Base-by-base conservation (phyloP, 2,888 invertebrate genomes). In the Caenorhabditis virilis region DNA sequence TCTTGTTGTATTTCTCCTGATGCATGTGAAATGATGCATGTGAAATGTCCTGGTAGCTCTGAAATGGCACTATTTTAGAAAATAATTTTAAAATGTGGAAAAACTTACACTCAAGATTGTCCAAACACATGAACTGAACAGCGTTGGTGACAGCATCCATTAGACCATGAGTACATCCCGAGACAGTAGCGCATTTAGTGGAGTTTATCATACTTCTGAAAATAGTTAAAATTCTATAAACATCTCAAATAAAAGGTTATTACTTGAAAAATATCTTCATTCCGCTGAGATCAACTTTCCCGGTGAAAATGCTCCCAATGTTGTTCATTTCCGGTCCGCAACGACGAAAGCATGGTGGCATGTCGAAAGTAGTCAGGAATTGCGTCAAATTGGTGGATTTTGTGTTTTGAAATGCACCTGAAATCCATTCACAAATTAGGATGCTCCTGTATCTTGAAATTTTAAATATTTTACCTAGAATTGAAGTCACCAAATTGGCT, bases 111-210 rank as follows among this genome's bases (percentile, higher is more conserved):
- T 64, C 55, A 23, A 64, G 18, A 22, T 59, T 64, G 13, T 59
- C 55, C 30, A 59, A 38, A 30, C 64, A 64, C 36, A 64, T 48
- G 23, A 64, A 58, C 25, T 59, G 59, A 16, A 59, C 55, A 18
- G 64, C 55, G 26, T 59, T 58, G 0, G 54, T 49, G 9, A 59
- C 20, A 2, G 59, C 55, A n/a, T 56, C 64, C 7, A 59, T 47
- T n/a, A 64, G 48, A 0, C 48, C 23, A 0, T n/a, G 16, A n/a
- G 56, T 43, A 39, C 64, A 64, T 5, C 54, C 59, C 25, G 64
- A 46, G 1, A 43, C 38, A 2, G 51, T 59, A 4, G 59, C 54
- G 46, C 64, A 64, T 41, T 59, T 39, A 22, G 64, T 42, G 13
- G 64, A 41, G n/a, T 64, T 47, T 0, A 51, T 51, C 20, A 59